These are phyloP conservation scores for Thelaira solivaga DNA, from an alignment of 2,888 invertebrate genomes.

Conservation along the genomic window DNA sequence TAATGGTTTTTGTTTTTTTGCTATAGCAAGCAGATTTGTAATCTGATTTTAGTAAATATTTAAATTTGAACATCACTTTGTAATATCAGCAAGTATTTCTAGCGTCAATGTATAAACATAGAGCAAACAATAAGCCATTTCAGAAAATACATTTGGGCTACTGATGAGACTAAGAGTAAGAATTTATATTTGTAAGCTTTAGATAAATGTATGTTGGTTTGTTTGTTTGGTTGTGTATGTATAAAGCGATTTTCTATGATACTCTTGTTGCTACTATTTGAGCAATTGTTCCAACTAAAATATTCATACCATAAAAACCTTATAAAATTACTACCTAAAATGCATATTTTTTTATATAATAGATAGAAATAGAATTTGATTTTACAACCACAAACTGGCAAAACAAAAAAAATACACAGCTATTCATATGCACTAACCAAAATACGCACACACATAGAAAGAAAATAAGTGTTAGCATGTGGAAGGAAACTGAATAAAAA, in stretches of 20 bases:
- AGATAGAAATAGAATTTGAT: slow-evolving; percentile 55
- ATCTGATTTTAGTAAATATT: slow-evolving; percentile 25
- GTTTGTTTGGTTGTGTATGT: neutral
- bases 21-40: neutral
- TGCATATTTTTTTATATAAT: slow-evolving; percentile 38
- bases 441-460: neutral
- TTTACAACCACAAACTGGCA: slow-evolving; percentile 34
- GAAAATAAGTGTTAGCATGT: slow-evolving; percentile 47
- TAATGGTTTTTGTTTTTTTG: neutral
- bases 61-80: slow-evolving; percentile 23
- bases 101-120: neutral
- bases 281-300: slow-evolving; percentile 73
- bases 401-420: too few species aligned
- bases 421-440: slow-evolving; percentile 62
- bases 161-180: too few species aligned
- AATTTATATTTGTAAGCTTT: too few species aligned
- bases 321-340: slow-evolving; percentile 36
- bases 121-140: neutral
- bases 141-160: neutral
- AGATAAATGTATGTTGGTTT: neutral
- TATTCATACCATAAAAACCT: slow-evolving; percentile 49
- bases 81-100: neutral
- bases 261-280: slow-evolving; percentile 66
- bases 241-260: slow-evolving; percentile 7
- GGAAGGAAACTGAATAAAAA: slow-evolving; percentile 59